Evolutionary conservation across 92 coral and sea anemone genomes (phyloP).

Genomic region (Phenganax marumi): DNA sequence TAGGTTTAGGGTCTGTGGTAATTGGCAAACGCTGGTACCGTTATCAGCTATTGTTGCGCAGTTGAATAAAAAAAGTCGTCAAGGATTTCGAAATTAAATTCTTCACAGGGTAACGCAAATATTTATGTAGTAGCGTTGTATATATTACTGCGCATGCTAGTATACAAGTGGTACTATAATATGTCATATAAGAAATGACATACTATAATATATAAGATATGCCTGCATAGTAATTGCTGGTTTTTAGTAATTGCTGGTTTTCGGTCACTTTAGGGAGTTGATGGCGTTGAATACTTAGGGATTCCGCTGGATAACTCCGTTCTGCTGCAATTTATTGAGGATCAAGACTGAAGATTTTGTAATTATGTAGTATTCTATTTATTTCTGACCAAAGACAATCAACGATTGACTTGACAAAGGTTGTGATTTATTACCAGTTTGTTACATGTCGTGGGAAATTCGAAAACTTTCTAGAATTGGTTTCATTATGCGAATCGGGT

Average conservation of each 20-base stretch:
- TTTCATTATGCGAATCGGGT: neutral
- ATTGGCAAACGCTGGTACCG: too few species aligned
- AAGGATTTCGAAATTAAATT: too few species aligned
- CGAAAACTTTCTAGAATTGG: neutral
- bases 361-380: neutral
- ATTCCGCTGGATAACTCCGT: slow-evolving; percentile 83
- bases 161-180: too few species aligned
- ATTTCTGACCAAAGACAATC: neutral
- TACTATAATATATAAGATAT: neutral
- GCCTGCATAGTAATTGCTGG: too few species aligned
- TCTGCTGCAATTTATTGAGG: slow-evolving; percentile 83
- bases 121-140: too few species aligned
- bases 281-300: slow-evolving; percentile 82
- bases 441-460: neutral
- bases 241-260: neutral
- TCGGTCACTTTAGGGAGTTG: slow-evolving; percentile 64
- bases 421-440: neutral
- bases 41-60: too few species aligned
- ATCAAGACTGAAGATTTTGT: slow-evolving; percentile 52
- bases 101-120: too few species aligned
- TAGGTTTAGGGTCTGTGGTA: too few species aligned
- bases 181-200: too few species aligned
- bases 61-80: too few species aligned
- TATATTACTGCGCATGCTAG: too few species aligned
- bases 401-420: neutral